These are phyloP conservation scores for Meles meles DNA, from an alignment of 2,113 vertebrate genomes.

Conservation along the genomic window DNA sequence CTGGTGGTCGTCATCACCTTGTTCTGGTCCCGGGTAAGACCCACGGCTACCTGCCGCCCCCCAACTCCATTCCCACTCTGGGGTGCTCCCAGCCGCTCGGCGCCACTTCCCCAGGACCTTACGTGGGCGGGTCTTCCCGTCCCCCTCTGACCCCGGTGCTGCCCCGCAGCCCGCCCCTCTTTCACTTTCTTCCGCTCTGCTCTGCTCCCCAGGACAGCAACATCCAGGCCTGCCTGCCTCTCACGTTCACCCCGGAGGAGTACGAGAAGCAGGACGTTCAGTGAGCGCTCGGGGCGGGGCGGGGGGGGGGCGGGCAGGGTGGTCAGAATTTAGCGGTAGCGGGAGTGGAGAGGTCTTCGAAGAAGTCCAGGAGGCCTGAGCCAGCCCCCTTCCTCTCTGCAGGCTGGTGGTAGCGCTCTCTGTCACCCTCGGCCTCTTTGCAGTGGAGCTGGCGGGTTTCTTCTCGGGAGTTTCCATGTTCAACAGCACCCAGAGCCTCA, in stretches of 20 bases:
- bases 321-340: neutral
- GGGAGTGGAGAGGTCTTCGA: neutral
- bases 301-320: neutral
- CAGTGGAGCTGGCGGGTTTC: conserved; percentile 89
- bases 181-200: neutral
- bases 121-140: no score
- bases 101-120: neutral
- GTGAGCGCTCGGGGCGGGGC: conserved; percentile 75
- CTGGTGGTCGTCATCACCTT: conserved; percentile 92
- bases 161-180: neutral
- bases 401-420: conserved; percentile 89
- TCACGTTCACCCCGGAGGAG: conserved; percentile 85
- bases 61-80: neutral
- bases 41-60: rapidly evolving
- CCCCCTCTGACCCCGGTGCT: neutral
- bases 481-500: conserved; percentile 87
- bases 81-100: neutral
- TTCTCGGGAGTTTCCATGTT: conserved; percentile 93
- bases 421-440: conserved; percentile 88
- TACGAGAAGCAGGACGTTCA: conserved; percentile 84
- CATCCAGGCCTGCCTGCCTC: conserved; percentile 87
- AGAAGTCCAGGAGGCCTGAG: neutral
- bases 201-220: conserved; percentile 85
- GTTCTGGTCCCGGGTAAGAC: conserved; percentile 92
- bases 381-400: neutral